Base-by-base conservation (phyloP, 2,888 invertebrate species). In the Spialia ferax region DNA sequence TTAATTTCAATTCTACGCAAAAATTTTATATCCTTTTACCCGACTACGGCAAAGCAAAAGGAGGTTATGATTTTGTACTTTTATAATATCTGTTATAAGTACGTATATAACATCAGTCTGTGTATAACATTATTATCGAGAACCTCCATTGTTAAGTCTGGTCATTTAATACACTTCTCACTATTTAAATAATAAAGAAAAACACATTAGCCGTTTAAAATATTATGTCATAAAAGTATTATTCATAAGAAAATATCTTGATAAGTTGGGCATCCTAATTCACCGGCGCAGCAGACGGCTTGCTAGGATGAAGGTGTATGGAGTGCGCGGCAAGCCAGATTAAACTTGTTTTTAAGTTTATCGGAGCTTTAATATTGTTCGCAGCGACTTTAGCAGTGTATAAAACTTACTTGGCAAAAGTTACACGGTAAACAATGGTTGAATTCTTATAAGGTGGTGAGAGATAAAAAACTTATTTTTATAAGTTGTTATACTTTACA, bases 301-400 rank as follows among this genome's bases (percentile, higher is more conserved):
- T 85, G 84, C 80, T 74, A 78, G 79, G 84, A 77, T 76, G 72
- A 76, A 79, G 79, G 77, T 78, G 74, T 83, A 86, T 79, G 79
- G 81, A 85, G 81, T 85, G 80, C 83, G 83, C 82, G 86, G 87
- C 80, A 86, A 88, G 86, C 83, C 81, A 88, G 91, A 91, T 92
- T 91, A 86, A 91, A 91, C 87, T 91, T 89, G 90, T 91, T 91
- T 91, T 90, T 90, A 90, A 91, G 89, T 91, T 92, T 89, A 91
- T 88, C 87, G 86, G 83, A 79, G 89, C 87, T 90, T 88, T 91
- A 91, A 91, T 90, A 91, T 91, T 91, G 91, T 91, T 91, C 87
- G 81, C 83, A 77, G 81, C 80, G 83, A 88, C 88, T 91, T 90
- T 86, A 88, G 84, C 82, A 81, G 82, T 82, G 81, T 86, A 86